Conservation (phyloP, 1,140 invertebrate species). For the Oppia nitens region DNA sequence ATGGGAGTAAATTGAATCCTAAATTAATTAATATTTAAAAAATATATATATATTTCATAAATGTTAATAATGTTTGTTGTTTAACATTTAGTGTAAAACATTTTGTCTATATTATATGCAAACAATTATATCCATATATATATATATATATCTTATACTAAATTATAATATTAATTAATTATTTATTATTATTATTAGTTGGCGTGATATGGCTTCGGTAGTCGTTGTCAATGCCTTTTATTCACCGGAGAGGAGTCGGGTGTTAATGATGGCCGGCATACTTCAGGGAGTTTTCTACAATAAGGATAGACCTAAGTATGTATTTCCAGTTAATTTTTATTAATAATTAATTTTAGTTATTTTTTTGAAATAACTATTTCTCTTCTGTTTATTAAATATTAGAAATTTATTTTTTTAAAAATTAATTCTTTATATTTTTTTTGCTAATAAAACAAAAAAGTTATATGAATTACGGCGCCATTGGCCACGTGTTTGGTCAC, state of each 20-base stretch:
- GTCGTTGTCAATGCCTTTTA: neutral
- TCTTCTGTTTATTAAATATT: no score
- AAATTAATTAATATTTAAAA: no score
- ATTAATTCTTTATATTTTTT: neutral
- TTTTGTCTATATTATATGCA: neutral
- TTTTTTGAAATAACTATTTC: no score
- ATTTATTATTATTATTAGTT: neutral
- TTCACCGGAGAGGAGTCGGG: neutral
- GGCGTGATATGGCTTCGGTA: neutral
- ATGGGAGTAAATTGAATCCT: no score
- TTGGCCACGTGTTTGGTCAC: constrained; percentile 22
- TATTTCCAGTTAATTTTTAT: neutral
- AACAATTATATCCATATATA: neutral
- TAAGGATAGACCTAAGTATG: constrained; percentile 3
- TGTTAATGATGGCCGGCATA: constrained; percentile 45
- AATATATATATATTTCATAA: no score
- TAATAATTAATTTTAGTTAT: no score
- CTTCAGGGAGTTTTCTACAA: constrained; percentile 44
- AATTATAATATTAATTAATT: neutral
- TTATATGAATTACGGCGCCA: constrained; percentile 28
- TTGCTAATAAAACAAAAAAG: neutral
- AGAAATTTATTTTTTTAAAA: no score
- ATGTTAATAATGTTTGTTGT: no score
- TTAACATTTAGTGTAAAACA: no score
- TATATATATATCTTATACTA: neutral